phyloP scores from a whole-genome alignment of 2,113 vertebrate genomes.

The Gallinago media region DNA sequence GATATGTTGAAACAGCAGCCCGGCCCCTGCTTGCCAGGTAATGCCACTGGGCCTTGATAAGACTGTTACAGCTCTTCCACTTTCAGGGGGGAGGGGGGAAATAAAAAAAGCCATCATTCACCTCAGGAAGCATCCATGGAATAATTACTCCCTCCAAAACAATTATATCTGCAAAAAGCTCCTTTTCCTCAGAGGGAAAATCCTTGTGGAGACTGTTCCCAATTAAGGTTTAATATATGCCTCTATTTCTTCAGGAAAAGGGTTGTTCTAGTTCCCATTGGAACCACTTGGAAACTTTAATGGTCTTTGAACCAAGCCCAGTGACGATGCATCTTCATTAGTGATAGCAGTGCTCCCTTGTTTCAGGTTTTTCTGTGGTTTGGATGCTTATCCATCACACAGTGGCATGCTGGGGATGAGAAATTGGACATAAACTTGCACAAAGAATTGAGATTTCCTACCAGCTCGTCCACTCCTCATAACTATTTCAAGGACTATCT shows the following conservation, averaged over 20 bases:
- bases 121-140: neutral
- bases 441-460: neutral
- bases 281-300: neutral
- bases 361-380: conserved; percentile 1
- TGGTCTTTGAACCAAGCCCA: conserved; percentile 17
- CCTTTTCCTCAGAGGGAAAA: conserved; percentile 39
- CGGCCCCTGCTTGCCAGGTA: neutral
- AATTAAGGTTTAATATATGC: conserved; percentile 63
- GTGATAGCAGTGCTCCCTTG: neutral
- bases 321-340: conserved; percentile 49
- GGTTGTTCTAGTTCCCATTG: neutral
- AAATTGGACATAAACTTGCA: neutral
- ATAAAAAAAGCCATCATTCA: neutral
- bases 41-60: neutral
- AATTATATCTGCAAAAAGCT: conserved; percentile 50
- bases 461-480: accelerated
- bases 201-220: conserved; percentile 12
- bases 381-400: conserved; percentile 20
- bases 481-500: neutral
- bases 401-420: neutral
- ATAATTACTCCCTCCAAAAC: conserved; percentile 53
- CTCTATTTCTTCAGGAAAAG: conserved; percentile 5
- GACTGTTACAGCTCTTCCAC: neutral
- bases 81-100: neutral
- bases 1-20: neutral